Conservation (phyloP, 2,113 vertebrate species). For the Ascaphus truei region DNA sequence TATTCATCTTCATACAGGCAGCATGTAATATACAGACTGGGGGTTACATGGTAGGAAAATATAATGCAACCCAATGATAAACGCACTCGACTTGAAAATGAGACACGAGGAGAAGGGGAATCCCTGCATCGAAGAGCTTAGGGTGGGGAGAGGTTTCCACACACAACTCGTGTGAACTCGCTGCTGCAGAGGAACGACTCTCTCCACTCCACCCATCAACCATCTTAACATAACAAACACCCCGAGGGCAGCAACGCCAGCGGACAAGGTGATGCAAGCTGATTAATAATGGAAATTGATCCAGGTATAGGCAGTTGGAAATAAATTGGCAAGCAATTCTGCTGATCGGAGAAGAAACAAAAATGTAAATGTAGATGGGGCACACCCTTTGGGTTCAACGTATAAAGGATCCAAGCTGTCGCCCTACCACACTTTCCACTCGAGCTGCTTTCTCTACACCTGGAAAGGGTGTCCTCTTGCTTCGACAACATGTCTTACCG, state of each 20-base stretch:
- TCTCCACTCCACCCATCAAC: constrained; percentile 19
- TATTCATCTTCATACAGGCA: too few relatives aligned
- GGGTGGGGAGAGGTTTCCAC: too few relatives aligned
- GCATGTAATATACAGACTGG: too few relatives aligned
- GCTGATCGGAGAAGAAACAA: background rate
- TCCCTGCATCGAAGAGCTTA: too few relatives aligned
- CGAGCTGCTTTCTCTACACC: background rate
- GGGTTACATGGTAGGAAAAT: too few relatives aligned
- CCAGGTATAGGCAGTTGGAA: constrained; percentile 5
- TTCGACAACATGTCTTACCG: background rate
- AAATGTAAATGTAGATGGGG: background rate
- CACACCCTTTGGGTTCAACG: constrained; percentile 22
- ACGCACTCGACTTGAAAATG: too few relatives aligned
- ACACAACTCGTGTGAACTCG: background rate
- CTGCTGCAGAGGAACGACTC: background rate
- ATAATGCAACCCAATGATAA: too few relatives aligned
- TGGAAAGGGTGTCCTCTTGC: background rate
- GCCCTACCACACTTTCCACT: background rate
- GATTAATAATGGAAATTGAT: constrained; percentile 29
- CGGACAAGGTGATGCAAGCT: constrained; percentile 7
- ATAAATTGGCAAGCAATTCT: constrained; percentile 12
- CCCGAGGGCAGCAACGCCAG: background rate
- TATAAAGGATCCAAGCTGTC: constrained; percentile 12
- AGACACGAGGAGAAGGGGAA: too few relatives aligned
- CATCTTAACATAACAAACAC: background rate